Conservation (phyloP, 2,113 vertebrate genomes). For the Nibea coibor region DNA sequence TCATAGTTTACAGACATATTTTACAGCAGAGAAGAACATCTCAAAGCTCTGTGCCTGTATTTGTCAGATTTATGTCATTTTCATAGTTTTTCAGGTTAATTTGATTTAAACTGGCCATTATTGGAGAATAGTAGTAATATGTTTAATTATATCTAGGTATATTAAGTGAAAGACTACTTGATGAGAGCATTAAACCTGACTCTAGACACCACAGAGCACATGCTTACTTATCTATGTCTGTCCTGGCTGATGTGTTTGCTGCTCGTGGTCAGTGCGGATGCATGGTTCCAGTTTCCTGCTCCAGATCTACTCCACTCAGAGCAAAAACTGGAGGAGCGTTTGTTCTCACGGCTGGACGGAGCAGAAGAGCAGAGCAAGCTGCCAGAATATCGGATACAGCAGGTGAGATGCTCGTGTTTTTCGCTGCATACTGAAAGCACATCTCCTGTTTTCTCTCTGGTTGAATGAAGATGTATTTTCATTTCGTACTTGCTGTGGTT, state of each 20-base stretch:
- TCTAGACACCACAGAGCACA: background rate
- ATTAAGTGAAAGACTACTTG: too few species aligned
- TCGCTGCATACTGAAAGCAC: background rate
- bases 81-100: background rate
- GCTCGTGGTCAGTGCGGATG: conserved; percentile 67
- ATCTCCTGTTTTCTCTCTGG: background rate
- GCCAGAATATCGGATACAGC: conserved; percentile 67
- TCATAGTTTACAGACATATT: background rate
- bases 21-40: background rate
- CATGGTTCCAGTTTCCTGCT: conserved; percentile 70
- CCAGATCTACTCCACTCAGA: conserved; percentile 65
- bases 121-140: background rate
- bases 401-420: conserved; percentile 32
- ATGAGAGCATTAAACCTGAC: background rate
- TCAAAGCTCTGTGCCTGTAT: background rate
- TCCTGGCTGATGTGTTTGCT: conserved; percentile 6
- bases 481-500: background rate
- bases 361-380: conserved; percentile 52
- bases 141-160: background rate
- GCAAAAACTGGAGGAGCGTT: conserved; percentile 65
- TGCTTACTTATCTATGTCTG: background rate
- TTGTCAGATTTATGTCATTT: background rate
- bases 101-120: background rate
- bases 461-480: background rate
- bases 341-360: conserved; percentile 69